Base-by-base conservation (phyloP, 2,888 invertebrate genomes). In the Sinhomidia bicolor region DNA sequence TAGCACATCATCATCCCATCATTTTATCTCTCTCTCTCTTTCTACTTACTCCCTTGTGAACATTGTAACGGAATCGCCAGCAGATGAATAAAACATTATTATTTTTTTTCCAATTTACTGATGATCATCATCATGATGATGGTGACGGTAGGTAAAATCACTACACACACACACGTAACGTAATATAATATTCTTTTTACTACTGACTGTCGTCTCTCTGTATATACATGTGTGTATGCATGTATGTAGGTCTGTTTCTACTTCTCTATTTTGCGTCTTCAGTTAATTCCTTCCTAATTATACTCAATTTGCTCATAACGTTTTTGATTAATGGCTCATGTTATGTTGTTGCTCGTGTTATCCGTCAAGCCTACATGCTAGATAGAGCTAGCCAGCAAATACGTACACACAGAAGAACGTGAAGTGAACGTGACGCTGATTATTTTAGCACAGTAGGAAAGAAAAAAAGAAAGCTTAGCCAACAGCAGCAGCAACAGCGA, bases 311-410 rank as follows among this genome's bases (percentile, higher is more conserved):
- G 51, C n/a, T 76, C 17, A 20, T 17, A 36, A 20, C 68, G n/a
- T 76, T 29, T 76, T 26, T 76, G 76, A 76, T 76, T 76, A 51
- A 76, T 76, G 76, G 20, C 51, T 76, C 76, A 76, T 76, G 71
- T 76, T 51, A 76, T 76, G 71, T 20, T 47, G 1, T 20, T 71
- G 41, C 71, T 71, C 26, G 41, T 41, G 36, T 71, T 71, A 36
- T 7, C 71, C n/a, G 29, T 32, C 65, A 65, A 29, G 60, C 10
- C 5, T 10, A 60, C 12, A 60, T 60, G 20, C 23, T 5, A 60
- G 23, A 17, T 1, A 71, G 1, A 57, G 17, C 7, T 32, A 65
- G n/a, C 32, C 2, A 32, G 65, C 32, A 5, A 17, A 54, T 17
- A 60, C 26, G 9, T 57, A 51, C 51, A 5, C 20, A 20, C 51